Conservation (phyloP, 2,113 vertebrate genomes). For the Orycteropus afer region DNA sequence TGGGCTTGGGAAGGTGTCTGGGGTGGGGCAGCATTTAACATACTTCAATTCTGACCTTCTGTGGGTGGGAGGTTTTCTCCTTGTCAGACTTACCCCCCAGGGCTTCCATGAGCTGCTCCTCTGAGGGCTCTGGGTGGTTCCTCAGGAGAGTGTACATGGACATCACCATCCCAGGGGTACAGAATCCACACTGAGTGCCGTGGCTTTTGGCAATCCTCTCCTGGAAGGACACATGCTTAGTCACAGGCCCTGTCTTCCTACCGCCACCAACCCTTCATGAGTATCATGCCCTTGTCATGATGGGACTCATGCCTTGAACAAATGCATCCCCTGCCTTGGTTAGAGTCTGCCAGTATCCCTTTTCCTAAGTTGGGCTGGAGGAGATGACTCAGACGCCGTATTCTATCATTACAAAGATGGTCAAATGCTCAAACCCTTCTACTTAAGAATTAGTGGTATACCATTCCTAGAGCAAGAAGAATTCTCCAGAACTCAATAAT, state of each 20-base stretch:
- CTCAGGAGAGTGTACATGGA: slow-evolving; percentile 91
- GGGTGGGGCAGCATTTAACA: background rate
- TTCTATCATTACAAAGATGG: background rate
- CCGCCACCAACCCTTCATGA: background rate
- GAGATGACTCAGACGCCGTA: background rate
- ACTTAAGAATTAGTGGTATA: background rate
- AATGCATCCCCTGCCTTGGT: accelerated
- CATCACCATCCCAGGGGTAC: slow-evolving; percentile 94
- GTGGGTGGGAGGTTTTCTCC: background rate
- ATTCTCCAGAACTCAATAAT: background rate
- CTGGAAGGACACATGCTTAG: slow-evolving; percentile 75
- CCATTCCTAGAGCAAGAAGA: background rate
- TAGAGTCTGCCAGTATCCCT: background rate
- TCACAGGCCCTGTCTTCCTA: background rate
- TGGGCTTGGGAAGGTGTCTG: background rate
- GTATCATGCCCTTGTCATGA: accelerated
- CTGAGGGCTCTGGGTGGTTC: slow-evolving; percentile 87
- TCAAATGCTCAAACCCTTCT: background rate
- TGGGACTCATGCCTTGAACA: background rate
- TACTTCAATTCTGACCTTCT: background rate
- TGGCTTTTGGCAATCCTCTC: slow-evolving; percentile 91
- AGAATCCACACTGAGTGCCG: slow-evolving; percentile 94
- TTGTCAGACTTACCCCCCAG: slow-evolving; percentile 83
- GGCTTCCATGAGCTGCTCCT: slow-evolving; percentile 88
- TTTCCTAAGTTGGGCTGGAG: background rate